Percentiles rank a stretch among this genome's conserved stretches.
phyloP scores from a whole-genome alignment of 2,113 vertebrate genomes.

The Hyperopisus bebe region DNA sequence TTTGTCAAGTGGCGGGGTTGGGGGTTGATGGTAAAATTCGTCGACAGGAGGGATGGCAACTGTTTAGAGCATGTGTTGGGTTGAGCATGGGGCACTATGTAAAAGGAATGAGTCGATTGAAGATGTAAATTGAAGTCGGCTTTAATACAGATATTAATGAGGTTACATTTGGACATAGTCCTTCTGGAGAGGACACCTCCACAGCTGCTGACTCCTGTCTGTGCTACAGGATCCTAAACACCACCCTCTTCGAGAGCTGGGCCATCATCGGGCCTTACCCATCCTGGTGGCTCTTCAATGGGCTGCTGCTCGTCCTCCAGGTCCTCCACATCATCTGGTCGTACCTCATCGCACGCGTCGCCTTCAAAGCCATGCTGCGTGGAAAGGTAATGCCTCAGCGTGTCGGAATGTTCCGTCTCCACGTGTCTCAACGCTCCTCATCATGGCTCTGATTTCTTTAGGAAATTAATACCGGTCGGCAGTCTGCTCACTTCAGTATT shows the following conservation, averaged over 20 bases:
- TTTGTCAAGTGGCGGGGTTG: background rate
- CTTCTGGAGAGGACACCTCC: background rate
- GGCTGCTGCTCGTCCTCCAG: slow-evolving; percentile 77
- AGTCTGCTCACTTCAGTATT: background rate
- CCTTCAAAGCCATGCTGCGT: slow-evolving; percentile 75
- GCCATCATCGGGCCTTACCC: slow-evolving; percentile 81
- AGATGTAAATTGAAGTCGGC: background rate
- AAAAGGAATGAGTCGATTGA: background rate
- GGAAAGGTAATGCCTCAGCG: slow-evolving; percentile 73
- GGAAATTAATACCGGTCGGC: background rate
- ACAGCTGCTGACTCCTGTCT: background rate
- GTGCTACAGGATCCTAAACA: slow-evolving; percentile 80
- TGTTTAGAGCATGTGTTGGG: background rate
- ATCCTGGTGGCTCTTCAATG: slow-evolving; percentile 94
- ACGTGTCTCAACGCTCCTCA: background rate
- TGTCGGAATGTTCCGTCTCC: too few relatives aligned
- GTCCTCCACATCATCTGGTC: slow-evolving; percentile 88
- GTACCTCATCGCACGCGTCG: slow-evolving; percentile 84
- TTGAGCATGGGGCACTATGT: background rate
- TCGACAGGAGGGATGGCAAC: background rate
- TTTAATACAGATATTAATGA: background rate
- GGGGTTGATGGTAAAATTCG: background rate
- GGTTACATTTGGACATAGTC: background rate
- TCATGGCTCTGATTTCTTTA: background rate
- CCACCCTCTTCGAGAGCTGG: slow-evolving; percentile 94